Conservation (phyloP, 1,140 invertebrate genomes). For the Trachelipus rathkii region DNA sequence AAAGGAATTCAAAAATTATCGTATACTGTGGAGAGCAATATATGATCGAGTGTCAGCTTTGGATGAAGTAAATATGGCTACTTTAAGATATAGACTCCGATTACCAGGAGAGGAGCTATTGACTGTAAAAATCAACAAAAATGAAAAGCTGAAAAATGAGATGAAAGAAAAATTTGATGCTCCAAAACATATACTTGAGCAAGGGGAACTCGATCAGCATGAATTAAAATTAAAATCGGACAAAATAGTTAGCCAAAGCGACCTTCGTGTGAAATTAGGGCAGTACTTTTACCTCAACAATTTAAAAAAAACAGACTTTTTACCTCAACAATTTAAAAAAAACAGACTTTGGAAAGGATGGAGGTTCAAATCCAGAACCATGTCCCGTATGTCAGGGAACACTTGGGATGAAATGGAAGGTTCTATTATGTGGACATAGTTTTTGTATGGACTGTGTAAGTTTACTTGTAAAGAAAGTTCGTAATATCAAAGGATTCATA, state of each 20-base stretch:
- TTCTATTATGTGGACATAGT: slow-evolving; percentile 65
- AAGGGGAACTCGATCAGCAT: slow-evolving; percentile 50
- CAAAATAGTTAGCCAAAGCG: slow-evolving; percentile 48
- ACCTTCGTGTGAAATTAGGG: slow-evolving; percentile 54
- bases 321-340: slow-evolving; percentile 58
- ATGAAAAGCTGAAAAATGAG: slow-evolving; percentile 11
- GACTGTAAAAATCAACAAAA: slow-evolving; percentile 40
- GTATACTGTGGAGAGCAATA: slow-evolving; percentile 60
- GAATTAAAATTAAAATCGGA: slow-evolving; percentile 50
- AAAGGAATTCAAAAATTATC: slow-evolving; percentile 64
- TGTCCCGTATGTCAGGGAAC: slow-evolving; percentile 66
- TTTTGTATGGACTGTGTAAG: slow-evolving; percentile 63
- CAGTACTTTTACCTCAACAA: slow-evolving; percentile 58
- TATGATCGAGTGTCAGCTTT: slow-evolving; percentile 60
- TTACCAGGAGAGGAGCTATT: slow-evolving; percentile 50
- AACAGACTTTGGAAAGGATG: slow-evolving; percentile 49
- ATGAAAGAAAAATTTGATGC: slow-evolving; percentile 44
- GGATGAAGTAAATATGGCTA: slow-evolving; percentile 73
- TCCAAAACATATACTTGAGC: slow-evolving; percentile 54
- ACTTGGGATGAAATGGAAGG: slow-evolving; percentile 61
- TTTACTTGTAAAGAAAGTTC: slow-evolving; percentile 48
- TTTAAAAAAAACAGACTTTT: slow-evolving; percentile 52
- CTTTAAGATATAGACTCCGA: slow-evolving; percentile 60
- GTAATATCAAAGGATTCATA: slow-evolving; percentile 45
- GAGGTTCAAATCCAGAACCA: slow-evolving; percentile 57